Base-by-base conservation (phyloP, 2,888 invertebrate species). In the Scrobipalpa costella region DNA sequence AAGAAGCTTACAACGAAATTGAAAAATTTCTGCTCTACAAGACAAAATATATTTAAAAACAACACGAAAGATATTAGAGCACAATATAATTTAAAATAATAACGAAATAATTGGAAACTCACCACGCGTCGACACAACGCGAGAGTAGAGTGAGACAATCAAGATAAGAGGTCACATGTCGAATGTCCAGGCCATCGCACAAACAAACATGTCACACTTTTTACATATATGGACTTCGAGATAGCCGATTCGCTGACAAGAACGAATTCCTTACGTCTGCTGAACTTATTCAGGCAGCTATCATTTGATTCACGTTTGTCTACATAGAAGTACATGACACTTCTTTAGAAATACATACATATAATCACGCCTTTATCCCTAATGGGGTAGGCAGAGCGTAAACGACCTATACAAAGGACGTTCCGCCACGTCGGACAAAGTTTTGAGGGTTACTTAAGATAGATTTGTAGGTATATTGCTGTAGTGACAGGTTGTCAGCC, bases 161-260 rank as follows among this genome's bases (percentile, higher is more conserved):
- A 13, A 40, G 50, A 50, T 50, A 50, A 50, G 50, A 9, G 50
- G 50, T 50, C 50, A 50, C 19, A 50, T 50, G 50, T 50, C 50
- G 15, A 13, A 47, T 47, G 50, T 17, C 50, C 50, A 50, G 19
- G 19, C 50, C 17, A 21, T 11, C 50, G 17, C 15, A 47, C 47
- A 47, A 47, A 50, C 50, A 50, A 40, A 50, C 19, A 19, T 50
- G 19, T 50, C 19, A 50, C 50, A 50, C 50, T 50, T 50, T 50
- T 50, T 19, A 50, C 50, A 19, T 19, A 38, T 17, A 21, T 17
- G 2, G 19, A 50, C 11, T 19, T 50, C 19, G 11, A 50, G 11
- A 19, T 19, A 50, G 19, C 19, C 7, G 19, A 19, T 19, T 19
- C 19, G 19, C 50, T 50, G 19, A 40, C 40, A 40, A 3, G 40